A percentile compares a stretch with the other conserved stretches of the same genome.
Evolutionary conservation across 2,113 vertebrate species (phyloP).

Genomic region (Tyto alba): DNA sequence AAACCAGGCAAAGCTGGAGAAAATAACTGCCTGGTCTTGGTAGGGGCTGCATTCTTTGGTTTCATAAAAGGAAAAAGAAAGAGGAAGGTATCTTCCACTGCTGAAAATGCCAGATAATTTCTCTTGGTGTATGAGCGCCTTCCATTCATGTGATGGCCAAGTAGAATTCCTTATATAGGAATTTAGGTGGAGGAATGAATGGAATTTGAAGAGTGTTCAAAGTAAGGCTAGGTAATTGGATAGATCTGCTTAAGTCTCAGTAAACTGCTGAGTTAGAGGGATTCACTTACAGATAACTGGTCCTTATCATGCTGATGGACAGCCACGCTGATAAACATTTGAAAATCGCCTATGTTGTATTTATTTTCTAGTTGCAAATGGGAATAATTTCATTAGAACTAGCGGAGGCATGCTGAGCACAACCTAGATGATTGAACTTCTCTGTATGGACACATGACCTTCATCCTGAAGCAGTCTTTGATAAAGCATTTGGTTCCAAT

Average conservation of each 20-base stretch:
- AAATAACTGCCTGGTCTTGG: neutral
- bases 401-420: neutral
- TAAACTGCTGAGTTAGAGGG: neutral
- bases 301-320: neutral
- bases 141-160: neutral
- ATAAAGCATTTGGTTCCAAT: neutral
- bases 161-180: neutral
- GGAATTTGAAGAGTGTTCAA: neutral
- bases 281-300: neutral
- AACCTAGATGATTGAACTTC: neutral
- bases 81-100: neutral
- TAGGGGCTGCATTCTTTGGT: neutral
- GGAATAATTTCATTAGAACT: neutral
- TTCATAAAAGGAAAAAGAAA: neutral
- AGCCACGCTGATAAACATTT: neutral
- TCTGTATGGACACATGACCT: neutral
- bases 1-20: neutral
- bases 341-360: neutral
- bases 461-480: neutral
- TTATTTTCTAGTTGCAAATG: neutral
- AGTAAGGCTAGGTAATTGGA: neutral
- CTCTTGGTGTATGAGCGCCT: neutral
- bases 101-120: neutral
- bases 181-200: neutral
- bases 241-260: neutral